phyloP scores from a whole-genome alignment of 1,140 invertebrate genomes.

The Acromyrmex charruanus region DNA sequence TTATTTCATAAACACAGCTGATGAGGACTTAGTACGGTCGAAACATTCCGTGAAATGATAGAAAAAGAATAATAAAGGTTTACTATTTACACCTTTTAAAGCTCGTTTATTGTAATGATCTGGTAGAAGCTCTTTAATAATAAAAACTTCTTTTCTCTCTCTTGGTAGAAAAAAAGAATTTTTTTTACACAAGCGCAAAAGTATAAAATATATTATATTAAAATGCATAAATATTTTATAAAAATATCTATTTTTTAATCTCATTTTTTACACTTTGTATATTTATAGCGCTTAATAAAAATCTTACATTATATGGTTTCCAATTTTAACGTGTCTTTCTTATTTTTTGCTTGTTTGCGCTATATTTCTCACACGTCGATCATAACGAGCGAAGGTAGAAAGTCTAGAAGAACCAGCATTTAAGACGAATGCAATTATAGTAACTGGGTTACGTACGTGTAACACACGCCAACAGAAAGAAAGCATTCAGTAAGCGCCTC shows the following conservation, averaged over 20 bases:
- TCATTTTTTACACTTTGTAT: neutral
- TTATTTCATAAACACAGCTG: too few species aligned
- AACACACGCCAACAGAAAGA: neutral
- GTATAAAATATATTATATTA: neutral
- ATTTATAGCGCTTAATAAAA: neutral
- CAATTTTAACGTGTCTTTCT: slow-evolving; percentile 5
- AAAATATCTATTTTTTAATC: slow-evolving; percentile 5
- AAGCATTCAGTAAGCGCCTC: slow-evolving; percentile 7
- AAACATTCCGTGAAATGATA: too few species aligned
- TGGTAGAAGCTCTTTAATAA: too few species aligned
- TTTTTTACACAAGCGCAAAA: neutral
- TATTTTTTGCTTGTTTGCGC: neutral
- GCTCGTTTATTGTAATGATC: too few species aligned
- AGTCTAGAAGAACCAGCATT: neutral
- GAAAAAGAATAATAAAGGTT: too few species aligned
- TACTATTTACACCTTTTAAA: too few species aligned
- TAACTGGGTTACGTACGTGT: slow-evolving; percentile 10
- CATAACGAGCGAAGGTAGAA: slow-evolving; percentile 12
- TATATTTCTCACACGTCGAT: slow-evolving; percentile 23
- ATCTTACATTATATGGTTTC: neutral
- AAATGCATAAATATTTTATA: neutral
- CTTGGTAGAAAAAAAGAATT: neutral
- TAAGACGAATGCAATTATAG: slow-evolving; percentile 24
- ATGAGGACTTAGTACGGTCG: too few species aligned
- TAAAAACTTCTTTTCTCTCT: neutral